Evolutionary conservation across 2,888 invertebrate species (phyloP).

Genomic region (Rosalia funebris): DNA sequence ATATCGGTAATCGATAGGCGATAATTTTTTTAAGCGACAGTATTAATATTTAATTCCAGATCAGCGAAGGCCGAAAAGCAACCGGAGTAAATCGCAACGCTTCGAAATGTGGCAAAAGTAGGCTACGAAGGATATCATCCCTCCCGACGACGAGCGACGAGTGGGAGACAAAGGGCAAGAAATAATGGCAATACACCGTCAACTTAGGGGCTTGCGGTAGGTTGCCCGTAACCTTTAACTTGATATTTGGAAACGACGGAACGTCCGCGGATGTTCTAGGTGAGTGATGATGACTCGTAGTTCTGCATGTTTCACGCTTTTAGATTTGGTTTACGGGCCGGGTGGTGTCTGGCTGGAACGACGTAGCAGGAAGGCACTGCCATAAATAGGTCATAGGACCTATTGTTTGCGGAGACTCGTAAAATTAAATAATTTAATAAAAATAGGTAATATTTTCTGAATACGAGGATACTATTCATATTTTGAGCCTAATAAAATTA

Average conservation of each 20-base stretch:
- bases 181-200: conserved; percentile 16
- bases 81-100: conserved; percentile 17
- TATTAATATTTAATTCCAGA: conserved; percentile 22
- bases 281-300: conserved; percentile 13
- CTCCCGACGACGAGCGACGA: conserved; percentile 4
- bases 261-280: conserved; percentile 12
- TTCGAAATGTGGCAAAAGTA: conserved; percentile 25
- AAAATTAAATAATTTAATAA: no score
- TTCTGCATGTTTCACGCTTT: background rate
- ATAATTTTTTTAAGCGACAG: no score
- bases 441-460: no score
- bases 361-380: no score
- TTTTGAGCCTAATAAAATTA: no score
- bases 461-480: no score
- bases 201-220: conserved; percentile 24
- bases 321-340: background rate
- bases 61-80: conserved; percentile 17
- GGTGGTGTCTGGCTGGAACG: no score
- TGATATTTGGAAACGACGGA: conserved; percentile 23
- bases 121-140: conserved; percentile 26
- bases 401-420: no score
- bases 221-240: conserved; percentile 27
- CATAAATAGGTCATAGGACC: no score
- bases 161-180: background rate
- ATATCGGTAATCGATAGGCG: no score